These are phyloP conservation scores for Pristionchus maxplancki DNA, from an alignment of 2,888 invertebrate genomes.

Conservation along the genomic window DNA sequence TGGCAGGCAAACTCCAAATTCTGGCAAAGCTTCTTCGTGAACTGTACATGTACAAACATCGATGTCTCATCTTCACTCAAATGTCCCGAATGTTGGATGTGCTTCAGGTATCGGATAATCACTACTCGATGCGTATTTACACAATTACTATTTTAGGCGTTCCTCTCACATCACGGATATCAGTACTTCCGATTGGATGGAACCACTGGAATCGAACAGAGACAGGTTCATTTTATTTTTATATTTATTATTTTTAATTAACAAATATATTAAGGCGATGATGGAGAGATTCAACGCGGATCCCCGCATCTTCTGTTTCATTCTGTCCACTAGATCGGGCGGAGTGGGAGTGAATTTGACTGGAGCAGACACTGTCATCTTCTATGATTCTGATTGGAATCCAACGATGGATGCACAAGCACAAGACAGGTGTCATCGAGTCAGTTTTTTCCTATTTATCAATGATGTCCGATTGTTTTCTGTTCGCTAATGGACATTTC, in stretches of 20 bases:
- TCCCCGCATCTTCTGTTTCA: slow-evolving; percentile 94
- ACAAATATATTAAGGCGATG: slow-evolving; percentile 82
- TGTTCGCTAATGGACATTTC: not conserved
- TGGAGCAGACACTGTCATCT: slow-evolving; percentile 98
- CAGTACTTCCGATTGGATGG: slow-evolving; percentile 97
- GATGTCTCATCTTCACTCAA: slow-evolving; percentile 97
- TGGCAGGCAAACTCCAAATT: slow-evolving; percentile 89
- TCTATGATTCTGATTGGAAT: slow-evolving; percentile 89
- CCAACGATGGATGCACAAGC: slow-evolving; percentile 98
- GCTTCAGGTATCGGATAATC: slow-evolving; percentile 81
- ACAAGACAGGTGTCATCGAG: slow-evolving; percentile 87
- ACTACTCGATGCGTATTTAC: not conserved
- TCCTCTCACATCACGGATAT: slow-evolving; percentile 96
- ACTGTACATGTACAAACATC: slow-evolving; percentile 89
- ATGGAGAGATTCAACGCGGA: slow-evolving; percentile 99
- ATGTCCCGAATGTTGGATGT: slow-evolving; percentile 99
- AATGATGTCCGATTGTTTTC: no score
- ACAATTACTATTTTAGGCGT: slow-evolving; percentile 82
- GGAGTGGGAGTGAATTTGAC: slow-evolving; percentile 98
- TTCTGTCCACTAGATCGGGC: slow-evolving; percentile 96
- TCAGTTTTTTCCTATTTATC: slow-evolving; percentile 54
- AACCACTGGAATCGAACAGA: slow-evolving; percentile 92
- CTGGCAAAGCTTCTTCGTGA: slow-evolving; percentile 88
- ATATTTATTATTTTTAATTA: not conserved
- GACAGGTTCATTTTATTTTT: slow-evolving; percentile 83